These are phyloP conservation scores for Ophion ventricosus DNA, from an alignment of 2,888 invertebrate genomes.

Conservation along the genomic window DNA sequence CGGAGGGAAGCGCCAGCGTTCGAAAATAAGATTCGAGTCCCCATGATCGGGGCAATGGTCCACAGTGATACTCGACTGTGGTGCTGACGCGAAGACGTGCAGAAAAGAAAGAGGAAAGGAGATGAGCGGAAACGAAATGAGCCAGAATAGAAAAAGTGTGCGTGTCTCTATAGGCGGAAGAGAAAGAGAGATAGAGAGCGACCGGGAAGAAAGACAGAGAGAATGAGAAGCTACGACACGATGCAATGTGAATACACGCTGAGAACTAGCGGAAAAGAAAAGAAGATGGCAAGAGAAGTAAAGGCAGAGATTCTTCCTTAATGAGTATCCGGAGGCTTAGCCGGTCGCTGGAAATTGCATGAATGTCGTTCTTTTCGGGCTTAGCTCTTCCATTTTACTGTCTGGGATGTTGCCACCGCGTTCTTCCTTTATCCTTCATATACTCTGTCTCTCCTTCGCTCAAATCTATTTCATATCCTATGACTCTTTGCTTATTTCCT, in stretches of 20 bases:
- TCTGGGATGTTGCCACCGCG: slow-evolving; percentile 53
- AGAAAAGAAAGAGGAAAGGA: slow-evolving; percentile 44
- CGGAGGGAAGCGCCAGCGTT: slow-evolving; percentile 37
- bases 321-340: slow-evolving; percentile 72
- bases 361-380: slow-evolving; percentile 74
- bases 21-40: slow-evolving; percentile 58
- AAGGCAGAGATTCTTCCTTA: slow-evolving; percentile 67
- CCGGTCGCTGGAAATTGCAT: slow-evolving; percentile 75
- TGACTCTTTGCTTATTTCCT: slow-evolving; percentile 58
- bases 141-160: slow-evolving; percentile 53
- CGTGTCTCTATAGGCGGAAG: background rate
- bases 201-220: slow-evolving; percentile 26
- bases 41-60: slow-evolving; percentile 54
- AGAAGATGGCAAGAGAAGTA: slow-evolving; percentile 46
- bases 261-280: slow-evolving; percentile 50
- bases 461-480: slow-evolving; percentile 64
- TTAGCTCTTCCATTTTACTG: slow-evolving; percentile 61
- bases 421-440: slow-evolving; percentile 53
- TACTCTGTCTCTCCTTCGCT: slow-evolving; percentile 37
- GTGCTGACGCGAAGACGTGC: slow-evolving; percentile 46
- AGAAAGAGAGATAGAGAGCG: slow-evolving; percentile 9
- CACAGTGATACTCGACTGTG: slow-evolving; percentile 27
- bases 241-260: slow-evolving; percentile 53
- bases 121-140: slow-evolving; percentile 62
- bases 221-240: slow-evolving; percentile 58